A percentile compares a stretch with the other conserved stretches of the same genome.
phyloP scores from a whole-genome alignment of 2,797 vertebrate species.

The Hemibagrus guttatus region DNA sequence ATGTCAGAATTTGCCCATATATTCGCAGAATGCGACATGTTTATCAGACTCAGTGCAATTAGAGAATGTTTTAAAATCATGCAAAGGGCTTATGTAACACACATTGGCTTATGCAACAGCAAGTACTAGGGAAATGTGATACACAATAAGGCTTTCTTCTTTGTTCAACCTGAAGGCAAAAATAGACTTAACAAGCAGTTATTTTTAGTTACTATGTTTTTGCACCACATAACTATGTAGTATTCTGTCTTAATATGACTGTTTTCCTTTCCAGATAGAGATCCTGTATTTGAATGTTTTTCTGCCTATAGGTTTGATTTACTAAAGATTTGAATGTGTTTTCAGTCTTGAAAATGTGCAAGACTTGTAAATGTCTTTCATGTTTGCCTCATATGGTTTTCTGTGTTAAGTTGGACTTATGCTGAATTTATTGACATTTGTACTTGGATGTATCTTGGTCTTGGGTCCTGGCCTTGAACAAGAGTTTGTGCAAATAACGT shows the following conservation, averaged over 20 bases:
- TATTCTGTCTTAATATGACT: neutral
- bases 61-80: neutral
- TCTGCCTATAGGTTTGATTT: neutral
- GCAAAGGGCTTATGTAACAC: conserved; percentile 8
- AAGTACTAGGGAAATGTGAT: neutral
- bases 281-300: neutral
- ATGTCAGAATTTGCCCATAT: neutral
- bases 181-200: conserved; percentile 18
- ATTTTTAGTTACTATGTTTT: conserved; percentile 19
- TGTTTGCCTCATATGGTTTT: neutral
- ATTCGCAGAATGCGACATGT: neutral
- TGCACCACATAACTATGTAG: neutral
- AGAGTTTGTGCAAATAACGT: neutral
- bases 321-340: neutral
- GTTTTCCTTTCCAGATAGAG: neutral
- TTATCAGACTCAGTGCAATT: neutral
- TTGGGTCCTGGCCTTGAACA: neutral
- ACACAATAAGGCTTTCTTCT: conserved; percentile 22
- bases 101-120: neutral
- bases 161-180: conserved; percentile 24
- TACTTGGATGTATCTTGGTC: neutral
- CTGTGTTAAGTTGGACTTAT: neutral
- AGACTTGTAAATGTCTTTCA: no score
- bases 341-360: neutral
- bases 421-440: neutral